Conservation (phyloP, 2,113 vertebrate species). For the Halcyon senegalensis region DNA sequence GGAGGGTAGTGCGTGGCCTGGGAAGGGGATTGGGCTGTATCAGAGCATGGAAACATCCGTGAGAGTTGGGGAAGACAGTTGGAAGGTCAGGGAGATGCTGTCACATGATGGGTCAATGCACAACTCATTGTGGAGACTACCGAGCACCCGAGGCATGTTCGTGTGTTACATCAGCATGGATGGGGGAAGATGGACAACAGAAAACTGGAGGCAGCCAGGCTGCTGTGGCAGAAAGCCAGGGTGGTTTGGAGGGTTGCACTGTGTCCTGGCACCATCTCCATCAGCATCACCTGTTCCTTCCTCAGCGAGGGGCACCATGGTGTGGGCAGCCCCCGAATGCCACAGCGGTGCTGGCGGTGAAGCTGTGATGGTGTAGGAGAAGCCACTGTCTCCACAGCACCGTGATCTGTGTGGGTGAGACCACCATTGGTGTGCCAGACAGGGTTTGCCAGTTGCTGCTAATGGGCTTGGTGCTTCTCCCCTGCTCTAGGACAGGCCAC, state of each 20-base stretch:
- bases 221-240: background rate
- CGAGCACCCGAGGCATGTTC: rapidly evolving
- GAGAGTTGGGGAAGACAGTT: background rate
- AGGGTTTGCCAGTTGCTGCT: rapidly evolving
- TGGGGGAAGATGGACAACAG: rapidly evolving
- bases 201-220: background rate
- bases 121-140: rapidly evolving
- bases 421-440: rapidly evolving
- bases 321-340: rapidly evolving
- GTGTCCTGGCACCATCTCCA: background rate
- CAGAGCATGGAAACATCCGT: rapidly evolving
- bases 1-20: background rate
- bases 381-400: rapidly evolving
- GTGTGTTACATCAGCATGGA: background rate
- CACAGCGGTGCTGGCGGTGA: background rate
- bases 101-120: rapidly evolving
- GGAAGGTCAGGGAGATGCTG: background rate
- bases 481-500: background rate
- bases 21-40: background rate
- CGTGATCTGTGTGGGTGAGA: rapidly evolving
- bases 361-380: background rate
- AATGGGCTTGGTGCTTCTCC: rapidly evolving
- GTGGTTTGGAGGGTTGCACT: background rate
- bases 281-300: background rate
- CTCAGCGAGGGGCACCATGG: background rate